Conservation (phyloP, 2,113 vertebrate species). For the Nicator chloris region DNA sequence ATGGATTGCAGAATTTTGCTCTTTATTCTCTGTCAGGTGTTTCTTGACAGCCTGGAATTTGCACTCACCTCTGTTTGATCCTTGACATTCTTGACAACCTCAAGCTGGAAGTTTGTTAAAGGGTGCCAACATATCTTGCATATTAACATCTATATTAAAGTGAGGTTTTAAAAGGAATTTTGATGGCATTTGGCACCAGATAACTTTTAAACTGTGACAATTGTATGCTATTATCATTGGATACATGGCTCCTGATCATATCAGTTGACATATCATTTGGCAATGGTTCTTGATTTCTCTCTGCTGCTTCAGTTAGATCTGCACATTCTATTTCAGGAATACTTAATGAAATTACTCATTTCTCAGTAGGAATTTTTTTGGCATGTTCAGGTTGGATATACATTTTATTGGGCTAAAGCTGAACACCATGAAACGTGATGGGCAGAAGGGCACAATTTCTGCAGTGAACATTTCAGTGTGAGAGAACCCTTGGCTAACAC, state of each 20-base stretch:
- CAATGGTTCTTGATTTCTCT: background rate
- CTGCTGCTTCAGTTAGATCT: background rate
- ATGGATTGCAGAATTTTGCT: background rate
- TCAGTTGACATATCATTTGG: background rate
- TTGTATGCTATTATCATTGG: background rate
- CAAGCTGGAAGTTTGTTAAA: background rate
- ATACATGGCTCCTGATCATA: background rate
- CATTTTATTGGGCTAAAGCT: background rate
- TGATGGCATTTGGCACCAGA: background rate
- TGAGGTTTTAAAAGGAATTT: background rate
- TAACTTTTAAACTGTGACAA: background rate
- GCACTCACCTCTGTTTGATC: background rate
- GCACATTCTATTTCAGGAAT: background rate
- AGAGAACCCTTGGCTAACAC: background rate
- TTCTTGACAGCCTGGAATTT: slow-evolving; percentile 10
- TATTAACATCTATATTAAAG: background rate
- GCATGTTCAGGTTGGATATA: background rate
- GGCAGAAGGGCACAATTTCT: background rate
- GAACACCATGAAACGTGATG: background rate
- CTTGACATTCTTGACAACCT: background rate
- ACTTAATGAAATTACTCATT: background rate
- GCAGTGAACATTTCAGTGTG: background rate
- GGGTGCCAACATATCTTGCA: background rate
- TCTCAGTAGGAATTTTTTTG: background rate
- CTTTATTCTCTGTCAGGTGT: background rate